Percentiles rank a stretch among this genome's conserved stretches.
Conservation (phyloP, 2,113 vertebrate genomes). For the Chloroceryle aenea region DNA sequence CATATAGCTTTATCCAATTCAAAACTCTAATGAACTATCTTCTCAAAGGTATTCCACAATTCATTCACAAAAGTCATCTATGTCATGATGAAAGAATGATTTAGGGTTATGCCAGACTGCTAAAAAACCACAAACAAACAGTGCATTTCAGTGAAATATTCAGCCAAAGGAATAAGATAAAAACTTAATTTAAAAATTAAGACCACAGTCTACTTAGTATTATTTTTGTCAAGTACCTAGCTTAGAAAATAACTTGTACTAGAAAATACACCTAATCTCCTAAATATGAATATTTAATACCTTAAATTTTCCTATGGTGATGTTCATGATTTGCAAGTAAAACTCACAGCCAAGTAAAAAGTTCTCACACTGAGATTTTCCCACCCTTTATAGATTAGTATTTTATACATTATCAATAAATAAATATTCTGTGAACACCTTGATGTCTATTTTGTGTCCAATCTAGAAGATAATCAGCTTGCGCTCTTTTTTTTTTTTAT, state of each 20-base stretch:
- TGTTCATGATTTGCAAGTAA: background rate
- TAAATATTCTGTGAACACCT: background rate
- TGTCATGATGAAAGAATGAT: background rate
- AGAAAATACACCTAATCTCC: background rate
- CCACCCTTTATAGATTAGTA: background rate
- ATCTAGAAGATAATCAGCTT: background rate
- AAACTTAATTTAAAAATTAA: background rate
- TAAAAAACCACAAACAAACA: background rate
- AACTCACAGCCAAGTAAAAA: background rate
- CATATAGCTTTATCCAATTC: background rate
- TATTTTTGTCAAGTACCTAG: background rate
- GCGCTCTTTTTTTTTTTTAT: no score
- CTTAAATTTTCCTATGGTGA: background rate
- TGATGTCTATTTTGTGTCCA: background rate
- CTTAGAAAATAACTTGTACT: background rate
- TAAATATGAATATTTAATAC: background rate
- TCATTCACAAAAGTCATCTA: slow-evolving; percentile 11
- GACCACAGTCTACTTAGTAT: background rate
- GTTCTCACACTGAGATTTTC: background rate
- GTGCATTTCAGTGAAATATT: background rate
- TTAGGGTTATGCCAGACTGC: no score
- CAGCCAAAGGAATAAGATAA: background rate
- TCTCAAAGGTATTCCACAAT: background rate
- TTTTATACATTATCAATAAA: background rate
- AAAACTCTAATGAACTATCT: background rate